Evolutionary conservation across 2,888 invertebrate genomes (phyloP).

Genomic region (Eulithis prunata): DNA sequence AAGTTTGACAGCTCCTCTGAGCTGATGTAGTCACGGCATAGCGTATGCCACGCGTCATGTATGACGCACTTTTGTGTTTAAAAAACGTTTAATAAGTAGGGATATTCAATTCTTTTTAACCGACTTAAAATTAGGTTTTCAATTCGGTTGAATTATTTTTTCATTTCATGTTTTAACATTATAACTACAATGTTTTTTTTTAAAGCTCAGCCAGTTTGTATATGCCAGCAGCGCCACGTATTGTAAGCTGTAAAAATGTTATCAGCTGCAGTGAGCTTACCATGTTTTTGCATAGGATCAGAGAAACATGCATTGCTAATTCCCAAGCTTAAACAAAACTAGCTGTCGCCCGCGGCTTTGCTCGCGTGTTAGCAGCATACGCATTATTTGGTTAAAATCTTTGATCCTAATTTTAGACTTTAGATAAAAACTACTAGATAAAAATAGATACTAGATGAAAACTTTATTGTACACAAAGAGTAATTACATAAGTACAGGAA

Average conservation of each 20-base stretch:
- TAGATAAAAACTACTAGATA: too few species aligned
- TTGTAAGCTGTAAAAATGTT: conserved; percentile 25
- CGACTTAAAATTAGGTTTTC: too few species aligned
- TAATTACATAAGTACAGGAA: too few species aligned
- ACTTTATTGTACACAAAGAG: too few species aligned
- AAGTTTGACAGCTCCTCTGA: not conserved
- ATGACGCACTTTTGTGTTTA: not conserved
- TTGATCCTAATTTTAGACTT: too few species aligned
- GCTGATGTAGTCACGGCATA: not conserved
- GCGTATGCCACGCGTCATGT: not conserved
- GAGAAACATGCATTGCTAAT: conserved; percentile 35
- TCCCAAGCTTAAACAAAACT: not conserved
- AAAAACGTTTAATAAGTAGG: too few species aligned
- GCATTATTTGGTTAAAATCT: too few species aligned
- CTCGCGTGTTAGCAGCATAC: too few species aligned
- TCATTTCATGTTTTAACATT: too few species aligned
- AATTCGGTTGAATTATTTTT: too few species aligned
- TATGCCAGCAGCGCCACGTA: not conserved
- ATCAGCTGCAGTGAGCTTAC: conserved; percentile 39
- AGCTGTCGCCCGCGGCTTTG: not conserved
- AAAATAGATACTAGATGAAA: too few species aligned
- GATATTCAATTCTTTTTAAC: too few species aligned
- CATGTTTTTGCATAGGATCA: conserved; percentile 46
- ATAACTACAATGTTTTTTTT: not conserved
- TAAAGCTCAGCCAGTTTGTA: conserved; percentile 1